Conservation (phyloP, 1,140 invertebrate genomes). For the Lucilia sericata region DNA sequence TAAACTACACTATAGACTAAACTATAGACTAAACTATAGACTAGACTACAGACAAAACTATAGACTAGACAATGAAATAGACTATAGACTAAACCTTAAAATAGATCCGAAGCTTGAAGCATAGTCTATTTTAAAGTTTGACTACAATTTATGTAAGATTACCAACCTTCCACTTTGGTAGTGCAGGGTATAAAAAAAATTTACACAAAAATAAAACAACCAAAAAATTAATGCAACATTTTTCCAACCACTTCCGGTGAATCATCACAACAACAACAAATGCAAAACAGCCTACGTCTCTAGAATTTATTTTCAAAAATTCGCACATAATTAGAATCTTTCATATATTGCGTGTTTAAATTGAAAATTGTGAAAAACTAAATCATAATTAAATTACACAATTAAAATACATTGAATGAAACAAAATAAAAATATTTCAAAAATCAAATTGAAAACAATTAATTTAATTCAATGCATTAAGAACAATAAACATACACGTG, state of each 20-base stretch:
- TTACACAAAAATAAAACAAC: too few relatives aligned
- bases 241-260: background rate
- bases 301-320: background rate
- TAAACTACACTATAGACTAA: too few relatives aligned
- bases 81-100: too few relatives aligned
- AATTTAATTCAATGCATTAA: background rate
- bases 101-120: too few relatives aligned
- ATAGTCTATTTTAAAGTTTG: too few relatives aligned
- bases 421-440: background rate
- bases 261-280: background rate
- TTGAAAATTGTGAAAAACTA: background rate
- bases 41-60: too few relatives aligned
- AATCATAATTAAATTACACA: conserved; percentile 10
- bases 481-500: background rate
- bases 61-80: too few relatives aligned
- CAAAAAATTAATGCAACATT: too few relatives aligned
- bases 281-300: background rate
- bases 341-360: conserved; percentile 13
- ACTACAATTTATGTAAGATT: too few relatives aligned
- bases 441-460: background rate
- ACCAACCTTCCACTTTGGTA: too few relatives aligned
- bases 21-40: too few relatives aligned
- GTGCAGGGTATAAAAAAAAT: too few relatives aligned
- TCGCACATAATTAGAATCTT: background rate
- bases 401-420: background rate